A percentile compares a stretch with the other conserved stretches of the same genome.
These are phyloP conservation scores for Galbula dea DNA, from an alignment of 2,113 vertebrate genomes.

Conservation along the genomic window DNA sequence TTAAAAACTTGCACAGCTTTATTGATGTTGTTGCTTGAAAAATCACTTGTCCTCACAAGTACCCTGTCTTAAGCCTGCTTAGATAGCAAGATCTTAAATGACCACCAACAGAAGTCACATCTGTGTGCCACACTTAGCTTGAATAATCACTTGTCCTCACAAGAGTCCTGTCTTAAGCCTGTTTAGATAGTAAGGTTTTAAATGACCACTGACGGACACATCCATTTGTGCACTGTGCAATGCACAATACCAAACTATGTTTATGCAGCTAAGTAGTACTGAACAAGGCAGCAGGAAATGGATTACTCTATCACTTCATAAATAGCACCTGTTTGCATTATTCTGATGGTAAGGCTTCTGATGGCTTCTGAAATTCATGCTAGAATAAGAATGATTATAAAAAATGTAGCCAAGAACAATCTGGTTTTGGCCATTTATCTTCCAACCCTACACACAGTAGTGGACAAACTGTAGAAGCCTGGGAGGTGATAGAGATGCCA, in stretches of 20 bases:
- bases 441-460: neutral
- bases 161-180: too few relatives aligned
- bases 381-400: neutral
- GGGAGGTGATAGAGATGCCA: neutral
- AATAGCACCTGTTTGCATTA: neutral
- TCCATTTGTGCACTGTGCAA: accelerated
- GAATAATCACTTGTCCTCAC: too few relatives aligned
- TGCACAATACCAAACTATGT: accelerated
- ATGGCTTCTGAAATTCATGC: neutral
- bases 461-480: neutral
- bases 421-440: neutral
- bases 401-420: neutral
- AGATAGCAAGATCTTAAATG: neutral
- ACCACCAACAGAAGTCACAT: neutral
- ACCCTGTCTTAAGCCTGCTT: neutral
- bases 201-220: too few relatives aligned
- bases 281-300: neutral
- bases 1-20: neutral
- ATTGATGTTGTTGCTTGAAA: neutral
- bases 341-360: neutral
- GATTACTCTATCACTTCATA: neutral
- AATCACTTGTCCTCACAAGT: neutral
- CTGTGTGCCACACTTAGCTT: neutral
- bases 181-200: too few relatives aligned
- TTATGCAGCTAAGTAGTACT: neutral